Base-by-base conservation (phyloP, 2,797 vertebrate genomes). In the Oreochromis mossambicus region DNA sequence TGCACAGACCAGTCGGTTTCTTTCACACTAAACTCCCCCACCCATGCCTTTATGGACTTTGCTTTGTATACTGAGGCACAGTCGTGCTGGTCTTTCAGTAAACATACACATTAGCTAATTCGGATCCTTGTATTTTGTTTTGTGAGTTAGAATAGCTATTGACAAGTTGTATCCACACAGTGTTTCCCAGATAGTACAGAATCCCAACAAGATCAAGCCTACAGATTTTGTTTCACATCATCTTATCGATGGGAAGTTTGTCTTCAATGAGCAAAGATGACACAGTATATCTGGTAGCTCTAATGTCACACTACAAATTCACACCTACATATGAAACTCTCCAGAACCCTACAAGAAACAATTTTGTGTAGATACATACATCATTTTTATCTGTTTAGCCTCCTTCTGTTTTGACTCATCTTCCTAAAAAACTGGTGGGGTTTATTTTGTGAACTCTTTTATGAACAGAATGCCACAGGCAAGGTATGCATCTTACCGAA, bases 141-240 rank as follows among this genome's bases (percentile, higher is more conserved):
- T 36, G 19, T n/a, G 58, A 63, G 32, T 61, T 61, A 61, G 29
- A 61, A 34, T 61, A 19, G 9, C 56, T 61, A 63, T 63, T 36
- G 58, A 63, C 58, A 63, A 36, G 32, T 63, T 36, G 32, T 36
- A 63, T 36, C 32, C 32, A n/a, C 21, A 54, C 32, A 63, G 32
- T 63, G 32, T 13, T 63, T 36, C 17, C 32, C 75, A 66, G 63
- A 56, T 14, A 13, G n/a, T 46, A 43, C 32, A 36, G 50, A 76
- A 50, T 12, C 38, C 80, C 7, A 3, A 78, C 29, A 83, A 55
- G 19, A 26, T 88, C 54, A 86, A 24, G 11, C 73, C 54, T 9
- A 38, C 3, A 68, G 83, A 76, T 78, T 81, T 86, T 83, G 75
- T 68, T 24, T 86, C 79, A 83, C 51, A 29, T 54, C 79, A 77